Evolutionary conservation across 2,113 vertebrate species (phyloP).

Genomic region (Etia nguti): DNA sequence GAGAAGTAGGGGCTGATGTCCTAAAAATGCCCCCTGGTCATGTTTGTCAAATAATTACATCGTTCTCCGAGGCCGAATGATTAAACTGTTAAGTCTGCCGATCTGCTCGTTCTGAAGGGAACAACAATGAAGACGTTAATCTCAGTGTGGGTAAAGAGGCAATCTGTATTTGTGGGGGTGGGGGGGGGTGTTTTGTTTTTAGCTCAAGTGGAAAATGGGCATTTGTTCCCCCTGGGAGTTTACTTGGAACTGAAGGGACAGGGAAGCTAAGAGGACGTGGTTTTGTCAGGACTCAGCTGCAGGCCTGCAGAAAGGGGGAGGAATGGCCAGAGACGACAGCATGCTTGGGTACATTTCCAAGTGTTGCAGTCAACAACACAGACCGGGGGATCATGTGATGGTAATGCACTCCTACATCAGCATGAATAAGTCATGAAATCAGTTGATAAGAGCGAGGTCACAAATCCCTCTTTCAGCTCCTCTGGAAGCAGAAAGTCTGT

Average conservation of each 20-base stretch:
- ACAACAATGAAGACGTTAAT: not conserved
- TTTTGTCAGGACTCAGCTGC: not conserved
- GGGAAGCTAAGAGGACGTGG: not conserved
- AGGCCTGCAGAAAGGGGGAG: not conserved
- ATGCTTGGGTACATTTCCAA: conserved; percentile 2
- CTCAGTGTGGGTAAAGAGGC: not conserved
- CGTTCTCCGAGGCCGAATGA: not conserved
- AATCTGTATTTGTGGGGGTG: not conserved
- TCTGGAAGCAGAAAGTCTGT: conserved; percentile 1
- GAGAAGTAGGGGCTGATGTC: not conserved
- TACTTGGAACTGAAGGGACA: not conserved
- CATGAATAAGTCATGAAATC: conserved; percentile 61
- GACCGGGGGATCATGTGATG: conserved; percentile 19
- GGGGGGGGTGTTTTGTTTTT: not conserved
- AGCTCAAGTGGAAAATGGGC: not conserved
- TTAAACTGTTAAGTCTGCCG: not conserved
- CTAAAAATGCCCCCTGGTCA: not conserved
- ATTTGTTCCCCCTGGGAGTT: not conserved
- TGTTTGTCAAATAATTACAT: not conserved
- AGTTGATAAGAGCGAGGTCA: conserved; percentile 18
- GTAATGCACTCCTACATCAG: conserved; percentile 43
- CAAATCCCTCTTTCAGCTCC: conserved; percentile 39
- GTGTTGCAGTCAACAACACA: not conserved
- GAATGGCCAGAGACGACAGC: not conserved
- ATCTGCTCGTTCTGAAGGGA: not conserved